Conservation (phyloP, 2,113 vertebrate genomes). For the Heptranchias perlo region DNA sequence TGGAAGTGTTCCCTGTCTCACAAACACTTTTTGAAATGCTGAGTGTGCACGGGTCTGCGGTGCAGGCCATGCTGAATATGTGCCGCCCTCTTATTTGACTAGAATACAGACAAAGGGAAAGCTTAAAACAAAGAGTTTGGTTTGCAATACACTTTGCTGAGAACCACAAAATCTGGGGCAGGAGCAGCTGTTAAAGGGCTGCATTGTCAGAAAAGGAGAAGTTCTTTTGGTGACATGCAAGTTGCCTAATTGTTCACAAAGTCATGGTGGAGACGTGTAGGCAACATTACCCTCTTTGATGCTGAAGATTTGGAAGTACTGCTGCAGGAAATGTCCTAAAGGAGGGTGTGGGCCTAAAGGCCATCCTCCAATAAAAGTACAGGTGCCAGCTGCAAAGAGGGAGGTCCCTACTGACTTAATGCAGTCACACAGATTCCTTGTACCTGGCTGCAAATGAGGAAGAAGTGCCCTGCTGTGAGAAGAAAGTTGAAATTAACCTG, state of each 20-base stretch:
- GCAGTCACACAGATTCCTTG: not conserved
- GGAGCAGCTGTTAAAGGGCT: not conserved
- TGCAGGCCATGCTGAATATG: not conserved
- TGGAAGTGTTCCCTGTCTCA: not conserved
- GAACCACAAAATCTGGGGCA: too few species aligned
- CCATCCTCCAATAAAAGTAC: not conserved
- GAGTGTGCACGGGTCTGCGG: not conserved
- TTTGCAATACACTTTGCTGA: not conserved
- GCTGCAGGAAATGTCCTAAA: not conserved
- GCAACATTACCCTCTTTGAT: not conserved
- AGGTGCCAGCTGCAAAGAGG: not conserved
- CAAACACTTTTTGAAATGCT: not conserved
- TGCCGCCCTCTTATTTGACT: not conserved
- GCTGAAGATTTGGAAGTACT: not conserved
- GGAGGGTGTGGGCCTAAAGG: not conserved
- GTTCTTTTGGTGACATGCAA: not conserved
- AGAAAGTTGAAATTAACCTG: not conserved
- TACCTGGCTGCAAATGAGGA: not conserved
- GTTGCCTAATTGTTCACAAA: not conserved
- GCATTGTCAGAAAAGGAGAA: not conserved
- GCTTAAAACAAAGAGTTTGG: not conserved
- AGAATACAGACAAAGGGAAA: not conserved
- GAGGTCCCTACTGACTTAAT: not conserved
- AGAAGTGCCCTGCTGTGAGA: not conserved
- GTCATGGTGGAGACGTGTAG: not conserved